Evolutionary conservation across 1,140 invertebrate genomes (phyloP).

Genomic region (Scaptomyza pallida): DNA sequence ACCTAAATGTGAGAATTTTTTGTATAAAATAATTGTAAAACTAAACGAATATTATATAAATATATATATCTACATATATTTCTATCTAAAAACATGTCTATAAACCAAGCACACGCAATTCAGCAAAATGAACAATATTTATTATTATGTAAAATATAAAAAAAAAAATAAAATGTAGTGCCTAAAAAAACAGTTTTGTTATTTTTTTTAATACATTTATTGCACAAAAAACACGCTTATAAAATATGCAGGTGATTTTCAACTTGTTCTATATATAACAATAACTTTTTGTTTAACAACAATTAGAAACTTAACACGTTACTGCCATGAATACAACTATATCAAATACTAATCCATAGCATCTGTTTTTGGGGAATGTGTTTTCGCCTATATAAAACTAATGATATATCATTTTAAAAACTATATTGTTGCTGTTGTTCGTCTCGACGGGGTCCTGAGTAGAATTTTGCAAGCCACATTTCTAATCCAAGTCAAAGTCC

Average conservation of each 20-base stretch:
- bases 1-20: conserved; percentile 78
- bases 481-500: conserved; percentile 61
- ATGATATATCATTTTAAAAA: conserved; percentile 59
- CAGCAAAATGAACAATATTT: conserved; percentile 78
- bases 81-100: conserved; percentile 4
- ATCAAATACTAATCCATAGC: conserved; percentile 39
- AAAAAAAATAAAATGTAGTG: conserved; percentile 78
- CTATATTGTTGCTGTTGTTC: conserved; percentile 57
- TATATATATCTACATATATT: conserved; percentile 22
- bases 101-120: conserved; percentile 30
- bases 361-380: conserved; percentile 67
- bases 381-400: conserved; percentile 68
- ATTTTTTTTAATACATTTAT: conserved; percentile 12
- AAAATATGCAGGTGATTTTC: conserved; percentile 48
- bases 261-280: conserved; percentile 28
- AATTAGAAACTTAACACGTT: conserved; percentile 63
- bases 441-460: conserved; percentile 60
- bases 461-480: conserved; percentile 18
- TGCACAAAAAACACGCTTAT: conserved; percentile 42
- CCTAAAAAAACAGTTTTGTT: conserved; percentile 52
- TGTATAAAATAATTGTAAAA: conserved; percentile 76
- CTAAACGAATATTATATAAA: conserved; percentile 55
- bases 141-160: conserved; percentile 73
- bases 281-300: conserved; percentile 48
- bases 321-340: conserved; percentile 79